phyloP scores from a whole-genome alignment of 2,113 vertebrate genomes.

The Strix aluco region DNA sequence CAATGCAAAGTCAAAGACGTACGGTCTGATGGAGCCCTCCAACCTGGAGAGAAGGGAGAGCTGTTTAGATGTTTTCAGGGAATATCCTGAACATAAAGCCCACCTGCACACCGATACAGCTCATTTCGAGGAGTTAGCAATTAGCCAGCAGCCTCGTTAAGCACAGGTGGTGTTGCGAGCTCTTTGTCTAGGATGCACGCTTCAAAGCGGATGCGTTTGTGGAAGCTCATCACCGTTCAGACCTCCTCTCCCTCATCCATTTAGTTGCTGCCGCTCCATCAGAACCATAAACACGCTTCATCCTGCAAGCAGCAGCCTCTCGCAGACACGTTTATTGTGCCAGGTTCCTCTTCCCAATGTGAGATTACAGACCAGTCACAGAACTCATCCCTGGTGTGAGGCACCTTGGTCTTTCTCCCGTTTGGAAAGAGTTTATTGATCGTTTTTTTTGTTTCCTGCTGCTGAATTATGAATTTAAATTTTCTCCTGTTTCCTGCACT shows the following conservation, averaged over 20 bases:
- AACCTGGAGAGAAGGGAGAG: not conserved
- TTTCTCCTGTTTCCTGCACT: not conserved
- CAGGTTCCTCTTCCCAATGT: not conserved
- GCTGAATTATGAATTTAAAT: not conserved
- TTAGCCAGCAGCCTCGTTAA: not conserved
- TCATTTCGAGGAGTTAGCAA: not conserved
- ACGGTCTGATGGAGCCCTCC: fast-evolving
- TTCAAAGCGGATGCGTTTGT: not conserved
- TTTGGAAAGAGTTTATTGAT: not conserved
- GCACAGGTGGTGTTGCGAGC: not conserved
- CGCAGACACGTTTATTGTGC: fast-evolving
- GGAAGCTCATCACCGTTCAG: not conserved
- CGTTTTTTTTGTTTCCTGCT: not conserved
- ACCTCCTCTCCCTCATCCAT: too few relatives aligned
- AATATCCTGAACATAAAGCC: not conserved
- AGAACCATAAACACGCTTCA: too few relatives aligned
- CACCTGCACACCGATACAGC: not conserved
- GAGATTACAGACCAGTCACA: fast-evolving
- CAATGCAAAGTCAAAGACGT: not conserved
- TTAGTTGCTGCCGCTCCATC: too few relatives aligned
- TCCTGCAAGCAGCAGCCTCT: not conserved
- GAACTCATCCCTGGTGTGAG: not conserved
- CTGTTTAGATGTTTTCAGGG: not conserved
- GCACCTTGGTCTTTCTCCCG: not conserved
- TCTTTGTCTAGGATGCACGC: not conserved